Evolutionary conservation across 2,797 vertebrate species (phyloP).

Genomic region (Phalanger gymnotis): DNA sequence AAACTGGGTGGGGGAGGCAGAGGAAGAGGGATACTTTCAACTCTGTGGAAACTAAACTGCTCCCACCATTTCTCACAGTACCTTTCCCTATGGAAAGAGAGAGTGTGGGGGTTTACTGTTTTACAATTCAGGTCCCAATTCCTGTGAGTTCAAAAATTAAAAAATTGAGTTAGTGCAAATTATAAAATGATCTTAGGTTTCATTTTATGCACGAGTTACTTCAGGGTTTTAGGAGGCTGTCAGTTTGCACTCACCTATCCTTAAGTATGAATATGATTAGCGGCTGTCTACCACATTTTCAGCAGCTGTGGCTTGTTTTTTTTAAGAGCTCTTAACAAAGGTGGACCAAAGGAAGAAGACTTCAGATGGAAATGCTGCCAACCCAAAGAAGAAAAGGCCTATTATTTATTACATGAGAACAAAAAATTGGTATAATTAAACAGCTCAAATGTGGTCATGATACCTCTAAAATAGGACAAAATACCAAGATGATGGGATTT

Average conservation of each 20-base stretch:
- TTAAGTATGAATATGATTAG: neutral
- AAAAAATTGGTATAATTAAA: neutral
- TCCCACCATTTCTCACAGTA: too few relatives aligned
- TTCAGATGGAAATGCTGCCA: neutral
- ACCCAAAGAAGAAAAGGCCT: neutral
- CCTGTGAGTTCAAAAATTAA: neutral
- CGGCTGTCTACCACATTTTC: neutral
- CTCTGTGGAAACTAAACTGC: too few relatives aligned
- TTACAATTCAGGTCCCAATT: neutral
- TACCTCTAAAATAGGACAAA: neutral
- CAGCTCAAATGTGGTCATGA: neutral
- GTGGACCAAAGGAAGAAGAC: neutral
- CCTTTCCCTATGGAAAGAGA: neutral
- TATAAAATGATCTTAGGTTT: neutral
- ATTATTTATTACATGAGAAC: neutral
- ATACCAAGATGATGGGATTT: too few relatives aligned
- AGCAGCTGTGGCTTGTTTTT: neutral
- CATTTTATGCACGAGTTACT: neutral
- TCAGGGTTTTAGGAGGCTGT: neutral
- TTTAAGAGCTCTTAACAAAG: neutral
- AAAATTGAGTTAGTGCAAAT: neutral
- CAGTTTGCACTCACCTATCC: neutral
- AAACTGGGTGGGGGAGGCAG: too few relatives aligned
- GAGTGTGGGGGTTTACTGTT: neutral
- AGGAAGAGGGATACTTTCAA: too few relatives aligned